Conservation (phyloP, 2,113 vertebrate species). For the Galbula dea region DNA sequence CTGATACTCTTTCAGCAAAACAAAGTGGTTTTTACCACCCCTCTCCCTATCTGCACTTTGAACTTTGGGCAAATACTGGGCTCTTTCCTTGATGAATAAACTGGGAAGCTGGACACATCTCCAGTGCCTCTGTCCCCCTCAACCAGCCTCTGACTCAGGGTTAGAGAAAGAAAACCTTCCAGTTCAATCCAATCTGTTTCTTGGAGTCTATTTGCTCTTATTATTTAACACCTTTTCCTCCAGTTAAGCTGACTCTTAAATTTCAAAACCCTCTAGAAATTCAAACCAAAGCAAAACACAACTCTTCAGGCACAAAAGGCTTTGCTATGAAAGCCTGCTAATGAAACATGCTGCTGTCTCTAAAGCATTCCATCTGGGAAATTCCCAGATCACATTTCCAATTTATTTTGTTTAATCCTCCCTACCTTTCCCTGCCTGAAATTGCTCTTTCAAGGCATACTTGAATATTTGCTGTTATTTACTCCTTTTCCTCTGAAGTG, state of each 20-base stretch:
- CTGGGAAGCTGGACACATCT: not conserved
- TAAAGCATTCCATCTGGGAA: not conserved
- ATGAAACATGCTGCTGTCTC: not conserved
- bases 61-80: not conserved
- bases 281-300: not conserved
- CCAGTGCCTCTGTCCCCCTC: not conserved
- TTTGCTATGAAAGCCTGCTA: not conserved
- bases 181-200: not conserved
- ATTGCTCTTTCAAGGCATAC: not conserved
- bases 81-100: not conserved
- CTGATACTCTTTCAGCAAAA: not conserved
- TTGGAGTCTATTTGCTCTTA: not conserved
- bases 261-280: not conserved
- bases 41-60: not conserved
- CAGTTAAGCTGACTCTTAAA: not conserved
- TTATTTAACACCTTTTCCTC: not conserved
- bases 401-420: not conserved
- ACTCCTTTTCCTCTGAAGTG: not conserved
- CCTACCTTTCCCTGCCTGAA: not conserved
- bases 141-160: not conserved
- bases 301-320: not conserved
- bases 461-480: not conserved
- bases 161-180: not conserved
- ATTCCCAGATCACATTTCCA: not conserved
- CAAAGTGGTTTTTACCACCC: rapidly evolving